Conservation (phyloP, 2,888 invertebrate species). For the Drosophila phalerata region DNA sequence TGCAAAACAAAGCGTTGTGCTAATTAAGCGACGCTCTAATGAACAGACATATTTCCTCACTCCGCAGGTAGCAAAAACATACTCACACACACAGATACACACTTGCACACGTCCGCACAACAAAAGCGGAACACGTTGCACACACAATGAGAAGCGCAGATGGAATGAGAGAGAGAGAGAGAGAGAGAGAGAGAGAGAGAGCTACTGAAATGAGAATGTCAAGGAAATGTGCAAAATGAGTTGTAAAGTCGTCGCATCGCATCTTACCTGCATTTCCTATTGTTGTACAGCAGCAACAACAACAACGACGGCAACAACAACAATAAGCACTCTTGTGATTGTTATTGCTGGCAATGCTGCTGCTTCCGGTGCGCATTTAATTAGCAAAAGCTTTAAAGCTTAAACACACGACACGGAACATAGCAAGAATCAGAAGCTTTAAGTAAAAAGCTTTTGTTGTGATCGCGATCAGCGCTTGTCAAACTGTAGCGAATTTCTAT, state of each 20-base stretch:
- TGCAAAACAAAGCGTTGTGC: constrained; percentile 59
- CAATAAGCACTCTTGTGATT: constrained; percentile 28
- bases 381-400: constrained; percentile 32
- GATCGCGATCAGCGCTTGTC: constrained; percentile 24
- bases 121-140: constrained; percentile 51
- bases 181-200: constrained; percentile 9
- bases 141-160: constrained; percentile 42
- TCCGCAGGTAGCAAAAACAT: constrained; percentile 12
- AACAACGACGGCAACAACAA: constrained; percentile 15
- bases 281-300: constrained; percentile 43
- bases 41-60: constrained; percentile 55
- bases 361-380: constrained; percentile 50
- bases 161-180: constrained; percentile 1
- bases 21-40: constrained; percentile 78
- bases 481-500: constrained; percentile 22
- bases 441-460: constrained; percentile 17
- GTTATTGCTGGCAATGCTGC: constrained; percentile 37
- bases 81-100: constrained; percentile 16
- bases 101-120: constrained; percentile 17
- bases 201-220: constrained; percentile 72
- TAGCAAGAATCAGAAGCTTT: constrained; percentile 7
- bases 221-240: constrained; percentile 80
- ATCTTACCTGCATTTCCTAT: constrained; percentile 42
- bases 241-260: constrained; percentile 58
- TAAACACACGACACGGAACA: background rate